Conservation (phyloP, 2,113 vertebrate species). For the Catharus minimus region DNA sequence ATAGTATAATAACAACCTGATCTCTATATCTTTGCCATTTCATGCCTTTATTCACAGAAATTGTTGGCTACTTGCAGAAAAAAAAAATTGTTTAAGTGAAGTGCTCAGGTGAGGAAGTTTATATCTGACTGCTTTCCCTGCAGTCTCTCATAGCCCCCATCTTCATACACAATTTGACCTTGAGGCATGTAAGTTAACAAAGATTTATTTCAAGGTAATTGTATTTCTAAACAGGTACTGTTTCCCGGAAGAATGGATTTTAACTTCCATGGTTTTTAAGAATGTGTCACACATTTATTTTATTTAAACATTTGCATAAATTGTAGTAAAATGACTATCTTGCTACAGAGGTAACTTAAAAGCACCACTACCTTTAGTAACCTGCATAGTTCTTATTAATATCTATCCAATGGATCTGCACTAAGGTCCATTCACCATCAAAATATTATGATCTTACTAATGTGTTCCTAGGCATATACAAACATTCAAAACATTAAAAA, state of each 20-base stretch:
- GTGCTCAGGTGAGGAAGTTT: accelerated
- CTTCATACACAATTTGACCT: not conserved
- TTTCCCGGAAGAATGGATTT: not conserved
- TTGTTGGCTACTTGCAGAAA: not conserved
- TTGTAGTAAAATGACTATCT: not conserved
- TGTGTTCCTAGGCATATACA: not conserved
- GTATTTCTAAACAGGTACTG: not conserved
- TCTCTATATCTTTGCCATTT: not conserved
- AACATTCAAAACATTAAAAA: not conserved
- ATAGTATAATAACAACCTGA: too few species aligned
- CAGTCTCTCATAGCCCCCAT: not conserved
- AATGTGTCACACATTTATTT: accelerated
- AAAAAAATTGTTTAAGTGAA: not conserved
- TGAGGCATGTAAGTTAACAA: not conserved
- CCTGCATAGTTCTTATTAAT: not conserved
- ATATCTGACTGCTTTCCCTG: not conserved
- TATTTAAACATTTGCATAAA: not conserved
- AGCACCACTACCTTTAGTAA: not conserved
- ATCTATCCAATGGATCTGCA: not conserved
- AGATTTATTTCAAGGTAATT: not conserved
- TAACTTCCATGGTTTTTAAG: not conserved
- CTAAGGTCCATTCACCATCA: not conserved
- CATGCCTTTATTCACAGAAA: not conserved
- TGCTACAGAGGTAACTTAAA: not conserved
- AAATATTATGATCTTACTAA: not conserved